Base-by-base conservation (phyloP, 64 coral and sea anemone species). In the Dendronephthya gigantea region DNA sequence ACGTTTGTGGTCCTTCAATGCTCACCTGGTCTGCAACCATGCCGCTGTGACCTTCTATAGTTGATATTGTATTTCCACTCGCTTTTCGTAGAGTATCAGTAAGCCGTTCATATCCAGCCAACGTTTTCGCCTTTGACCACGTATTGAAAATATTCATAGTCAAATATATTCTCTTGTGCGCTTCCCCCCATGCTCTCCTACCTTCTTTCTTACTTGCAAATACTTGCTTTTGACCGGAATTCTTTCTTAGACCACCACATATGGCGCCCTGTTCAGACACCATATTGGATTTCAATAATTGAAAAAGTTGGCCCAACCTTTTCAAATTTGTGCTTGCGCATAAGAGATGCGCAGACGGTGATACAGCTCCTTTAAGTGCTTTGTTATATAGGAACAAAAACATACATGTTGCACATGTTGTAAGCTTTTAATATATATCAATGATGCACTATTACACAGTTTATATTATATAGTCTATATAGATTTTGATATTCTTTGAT, bases 61-160 rank as follows among this genome's bases (percentile, higher is more conserved):
- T 62, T 62, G 55, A 19, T 22, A 23, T 23, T 62, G 6, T 23
- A 79, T 12, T 79, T 34, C 72, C 30, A 8, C 36, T 45, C 4
- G 4, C 30, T 39, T 79, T 79, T 36, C 32, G 36, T 1, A 6
- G 36, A 8, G 9, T 79, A 17, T 39, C 83, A 85, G 39, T 85
- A 14, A 23, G 58, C 1, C 58, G 17, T 35, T 52, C 47, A 55
- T 85, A 85, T 35, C 83, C 83, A 49, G 45, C 83, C 47, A 29
- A 9, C 25, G 48, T 52, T 55, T 85, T 85, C 48, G 83, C 83
- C 27, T 85, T 27, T 85, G 47, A 34, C 83, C 83, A 85, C 30
- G 83, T 35, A 51, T 85, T 17, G 58, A 85, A 85, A 14, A 85
- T 85, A 16, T 85, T 85, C 1, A 19, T 1, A 25, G 1, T 51